Evolutionary conservation across 2,888 invertebrate genomes (phyloP).

Genomic region (Periphyllus acericola): DNA sequence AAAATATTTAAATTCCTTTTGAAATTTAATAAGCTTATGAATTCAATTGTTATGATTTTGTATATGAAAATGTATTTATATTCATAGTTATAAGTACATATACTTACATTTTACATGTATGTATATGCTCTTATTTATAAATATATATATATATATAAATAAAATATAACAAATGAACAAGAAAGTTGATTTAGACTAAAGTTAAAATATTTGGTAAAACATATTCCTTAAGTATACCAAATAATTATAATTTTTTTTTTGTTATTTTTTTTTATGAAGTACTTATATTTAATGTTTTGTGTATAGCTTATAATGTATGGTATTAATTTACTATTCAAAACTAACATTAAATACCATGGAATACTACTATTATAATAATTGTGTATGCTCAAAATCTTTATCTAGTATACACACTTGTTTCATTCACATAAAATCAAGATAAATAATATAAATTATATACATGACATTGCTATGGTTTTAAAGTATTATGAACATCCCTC

Average conservation of each 20-base stretch:
- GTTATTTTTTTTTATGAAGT: background rate
- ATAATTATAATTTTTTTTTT: background rate
- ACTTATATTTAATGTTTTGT: background rate
- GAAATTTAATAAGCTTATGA: background rate
- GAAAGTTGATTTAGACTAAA: background rate
- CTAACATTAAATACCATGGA: background rate
- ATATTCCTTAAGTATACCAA: background rate
- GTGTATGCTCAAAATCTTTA: background rate
- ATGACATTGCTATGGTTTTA: background rate
- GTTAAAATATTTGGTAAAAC: background rate
- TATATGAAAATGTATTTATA: background rate
- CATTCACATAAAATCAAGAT: background rate
- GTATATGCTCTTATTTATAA: too few species aligned
- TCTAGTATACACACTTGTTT: background rate
- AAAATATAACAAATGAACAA: background rate
- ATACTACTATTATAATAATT: background rate
- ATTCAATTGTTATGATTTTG: slow-evolving; percentile 16
- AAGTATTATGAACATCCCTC: background rate
- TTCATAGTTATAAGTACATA: too few species aligned
- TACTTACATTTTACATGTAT: background rate
- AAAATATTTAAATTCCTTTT: background rate
- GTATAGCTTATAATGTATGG: background rate
- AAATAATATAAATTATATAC: background rate
- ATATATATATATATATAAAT: background rate
- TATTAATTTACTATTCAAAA: background rate